phyloP scores from a whole-genome alignment of 1,140 invertebrate species.

The Papilio polytes region DNA sequence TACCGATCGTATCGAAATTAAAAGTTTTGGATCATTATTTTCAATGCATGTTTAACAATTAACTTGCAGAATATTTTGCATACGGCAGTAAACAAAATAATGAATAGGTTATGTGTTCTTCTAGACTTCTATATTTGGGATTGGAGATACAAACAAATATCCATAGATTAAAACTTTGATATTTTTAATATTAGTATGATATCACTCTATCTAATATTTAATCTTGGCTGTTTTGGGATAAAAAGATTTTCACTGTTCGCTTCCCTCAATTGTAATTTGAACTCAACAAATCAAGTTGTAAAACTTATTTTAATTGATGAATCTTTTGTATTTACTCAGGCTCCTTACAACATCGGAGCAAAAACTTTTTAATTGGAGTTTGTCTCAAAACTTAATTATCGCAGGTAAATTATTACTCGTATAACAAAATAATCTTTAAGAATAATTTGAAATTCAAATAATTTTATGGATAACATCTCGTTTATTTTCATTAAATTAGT shows the following conservation, averaged over 20 bases:
- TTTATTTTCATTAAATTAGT: no score
- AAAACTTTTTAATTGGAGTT: conserved; percentile 30
- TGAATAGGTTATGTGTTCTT: no score
- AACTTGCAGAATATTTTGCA: background rate
- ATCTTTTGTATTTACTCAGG: conserved; percentile 17
- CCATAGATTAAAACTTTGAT: no score
- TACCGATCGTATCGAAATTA: background rate
- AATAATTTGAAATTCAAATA: background rate
- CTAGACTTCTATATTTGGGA: no score
- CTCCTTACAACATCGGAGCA: background rate
- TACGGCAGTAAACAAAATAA: no score
- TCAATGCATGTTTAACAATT: background rate
- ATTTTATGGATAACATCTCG: no score
- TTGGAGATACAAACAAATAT: no score
- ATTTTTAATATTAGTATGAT: no score
- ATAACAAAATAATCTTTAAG: background rate
- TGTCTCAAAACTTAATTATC: conserved; percentile 9
- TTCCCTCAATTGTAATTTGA: background rate
- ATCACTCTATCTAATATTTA: background rate
- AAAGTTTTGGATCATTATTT: background rate
- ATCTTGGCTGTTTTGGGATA: background rate
- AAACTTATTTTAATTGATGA: conserved; percentile 10
- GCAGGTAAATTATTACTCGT: conserved; percentile 17
- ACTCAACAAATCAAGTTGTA: conserved; percentile 11
- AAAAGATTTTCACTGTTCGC: background rate